A percentile compares a stretch with the other conserved stretches of the same genome.
Conservation (phyloP, 2,113 vertebrate genomes). For the Thinocorus orbignyianus region DNA sequence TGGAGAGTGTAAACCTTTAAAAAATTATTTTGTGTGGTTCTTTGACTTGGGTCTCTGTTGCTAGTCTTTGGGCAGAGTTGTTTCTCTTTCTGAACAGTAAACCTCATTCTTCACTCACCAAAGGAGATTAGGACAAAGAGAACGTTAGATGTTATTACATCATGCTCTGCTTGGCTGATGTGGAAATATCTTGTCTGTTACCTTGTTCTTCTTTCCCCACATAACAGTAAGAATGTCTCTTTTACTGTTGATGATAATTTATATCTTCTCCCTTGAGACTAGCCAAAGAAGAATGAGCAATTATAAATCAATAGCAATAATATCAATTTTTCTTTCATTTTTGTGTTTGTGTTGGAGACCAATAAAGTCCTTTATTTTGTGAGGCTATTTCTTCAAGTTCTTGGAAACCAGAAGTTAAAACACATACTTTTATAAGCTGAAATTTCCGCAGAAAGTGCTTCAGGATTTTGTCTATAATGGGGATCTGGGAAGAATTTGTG, state of each 20-base stretch:
- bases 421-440: neutral
- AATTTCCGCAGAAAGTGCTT: neutral
- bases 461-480: neutral
- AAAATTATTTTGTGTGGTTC: neutral
- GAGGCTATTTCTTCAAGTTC: neutral
- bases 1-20: neutral
- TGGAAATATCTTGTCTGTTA: neutral
- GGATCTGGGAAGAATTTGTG: neutral
- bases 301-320: neutral
- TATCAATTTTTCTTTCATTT: neutral
- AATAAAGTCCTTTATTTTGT: neutral
- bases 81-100: neutral
- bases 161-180: neutral
- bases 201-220: neutral
- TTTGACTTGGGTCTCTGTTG: neutral
- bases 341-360: neutral
- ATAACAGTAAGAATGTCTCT: neutral
- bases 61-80: neutral
- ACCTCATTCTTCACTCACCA: neutral
- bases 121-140: neutral
- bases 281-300: neutral
- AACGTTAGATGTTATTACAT: neutral
- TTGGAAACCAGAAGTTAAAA: neutral
- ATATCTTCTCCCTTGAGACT: neutral
- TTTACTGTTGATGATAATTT: neutral